Evolutionary conservation across 2,888 invertebrate genomes (phyloP).

Genomic region (Leucophenga maculata): DNA sequence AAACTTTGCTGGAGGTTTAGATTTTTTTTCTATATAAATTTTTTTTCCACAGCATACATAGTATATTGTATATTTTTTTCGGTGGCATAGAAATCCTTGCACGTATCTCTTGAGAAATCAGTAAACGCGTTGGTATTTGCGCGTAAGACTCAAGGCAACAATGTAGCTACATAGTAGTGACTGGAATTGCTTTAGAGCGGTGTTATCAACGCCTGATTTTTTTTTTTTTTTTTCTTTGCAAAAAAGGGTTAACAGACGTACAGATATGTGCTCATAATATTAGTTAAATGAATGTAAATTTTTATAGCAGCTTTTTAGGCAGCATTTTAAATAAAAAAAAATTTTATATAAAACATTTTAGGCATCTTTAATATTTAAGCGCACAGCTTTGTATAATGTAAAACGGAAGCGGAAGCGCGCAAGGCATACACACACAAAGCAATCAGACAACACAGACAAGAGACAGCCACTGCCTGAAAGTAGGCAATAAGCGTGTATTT

Average conservation of each 20-base stretch:
- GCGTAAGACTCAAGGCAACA: constrained; percentile 14
- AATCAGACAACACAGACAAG: background rate
- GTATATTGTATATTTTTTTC: constrained; percentile 6
- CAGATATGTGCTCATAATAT: constrained; percentile 43
- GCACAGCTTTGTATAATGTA: background rate
- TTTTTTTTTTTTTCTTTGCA: too few species aligned
- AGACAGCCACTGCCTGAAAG: constrained; percentile 40
- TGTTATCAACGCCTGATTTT: too few species aligned
- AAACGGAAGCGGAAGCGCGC: constrained; percentile 47
- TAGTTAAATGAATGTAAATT: constrained; percentile 65
- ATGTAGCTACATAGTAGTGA: background rate
- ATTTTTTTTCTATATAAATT: background rate
- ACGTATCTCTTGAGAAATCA: constrained; percentile 64
- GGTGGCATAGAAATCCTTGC: constrained; percentile 51
- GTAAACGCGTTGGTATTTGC: constrained; percentile 62
- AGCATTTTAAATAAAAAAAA: background rate
- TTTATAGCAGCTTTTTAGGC: constrained; percentile 51
- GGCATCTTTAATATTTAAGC: background rate
- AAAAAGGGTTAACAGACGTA: too few species aligned
- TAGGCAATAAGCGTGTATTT: constrained; percentile 65
- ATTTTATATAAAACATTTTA: background rate
- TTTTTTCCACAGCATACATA: background rate
- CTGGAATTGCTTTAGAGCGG: too few species aligned
- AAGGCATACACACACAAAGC: background rate
- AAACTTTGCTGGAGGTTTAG: constrained; percentile 10